A percentile compares a stretch with the other conserved stretches of the same genome.
Conservation (phyloP, 2,888 invertebrate genomes). For the Phaonia tiefii region DNA sequence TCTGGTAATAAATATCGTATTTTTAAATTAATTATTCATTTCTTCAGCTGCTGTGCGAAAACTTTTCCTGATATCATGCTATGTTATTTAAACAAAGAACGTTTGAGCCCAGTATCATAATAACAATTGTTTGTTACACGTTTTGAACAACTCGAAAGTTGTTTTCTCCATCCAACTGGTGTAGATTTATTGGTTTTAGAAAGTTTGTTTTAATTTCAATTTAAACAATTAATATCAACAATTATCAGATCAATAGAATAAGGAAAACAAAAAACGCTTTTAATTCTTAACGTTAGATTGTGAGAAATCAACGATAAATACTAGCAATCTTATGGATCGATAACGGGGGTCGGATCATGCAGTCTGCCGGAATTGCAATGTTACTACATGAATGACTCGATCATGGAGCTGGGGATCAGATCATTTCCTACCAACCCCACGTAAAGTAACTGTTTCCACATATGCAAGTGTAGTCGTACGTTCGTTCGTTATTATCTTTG, state of each 20-base stretch:
- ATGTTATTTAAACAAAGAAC: too few species aligned
- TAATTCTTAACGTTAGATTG: background rate
- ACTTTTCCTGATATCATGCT: too few species aligned
- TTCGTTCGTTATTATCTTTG: conserved; percentile 25
- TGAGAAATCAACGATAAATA: conserved; percentile 15
- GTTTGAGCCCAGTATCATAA: too few species aligned
- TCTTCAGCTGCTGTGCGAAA: too few species aligned
- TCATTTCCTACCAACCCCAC: too few species aligned
- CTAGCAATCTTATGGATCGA: background rate
- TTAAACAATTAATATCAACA: conserved; percentile 53
- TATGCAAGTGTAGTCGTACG: background rate
- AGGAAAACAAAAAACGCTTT: conserved; percentile 34
- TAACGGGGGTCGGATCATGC: background rate
- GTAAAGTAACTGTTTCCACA: too few species aligned
- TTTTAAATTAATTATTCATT: too few species aligned
- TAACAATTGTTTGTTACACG: too few species aligned
- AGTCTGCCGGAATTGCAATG: too few species aligned
- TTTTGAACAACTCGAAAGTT: conserved; percentile 21
- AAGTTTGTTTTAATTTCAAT: conserved; percentile 46
- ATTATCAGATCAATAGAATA: conserved; percentile 43
- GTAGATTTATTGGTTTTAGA: conserved; percentile 1
- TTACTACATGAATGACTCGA: too few species aligned
- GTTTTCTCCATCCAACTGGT: background rate
- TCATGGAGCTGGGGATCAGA: conserved; percentile 21
- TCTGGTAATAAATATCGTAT: too few species aligned